phyloP scores from a whole-genome alignment of 2,888 invertebrate species.

The Napeogenes sylphis region DNA sequence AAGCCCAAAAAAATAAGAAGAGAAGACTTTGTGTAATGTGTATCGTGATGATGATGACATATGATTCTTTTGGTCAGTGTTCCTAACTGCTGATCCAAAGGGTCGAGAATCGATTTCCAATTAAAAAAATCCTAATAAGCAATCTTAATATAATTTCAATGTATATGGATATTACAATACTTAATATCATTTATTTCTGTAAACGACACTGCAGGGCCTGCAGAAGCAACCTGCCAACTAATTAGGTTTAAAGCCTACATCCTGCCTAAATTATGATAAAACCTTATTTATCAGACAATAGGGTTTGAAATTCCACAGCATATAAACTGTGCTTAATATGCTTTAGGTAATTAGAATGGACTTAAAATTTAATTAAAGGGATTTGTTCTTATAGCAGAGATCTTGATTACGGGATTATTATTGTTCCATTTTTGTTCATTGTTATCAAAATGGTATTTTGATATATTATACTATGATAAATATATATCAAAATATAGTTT shows the following conservation, averaged over 20 bases:
- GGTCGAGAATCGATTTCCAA: too few relatives aligned
- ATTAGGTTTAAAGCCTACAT: constrained; percentile 11
- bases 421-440: constrained; percentile 1
- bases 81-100: too few relatives aligned
- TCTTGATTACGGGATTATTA: constrained; percentile 5
- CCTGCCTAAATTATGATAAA: neutral
- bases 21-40: too few relatives aligned
- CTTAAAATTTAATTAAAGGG: constrained; percentile 26
- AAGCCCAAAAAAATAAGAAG: too few relatives aligned
- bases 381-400: constrained; percentile 20
- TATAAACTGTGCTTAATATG: constrained; percentile 1
- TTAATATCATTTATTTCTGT: too few relatives aligned
- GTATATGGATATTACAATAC: too few relatives aligned
- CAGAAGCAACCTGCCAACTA: constrained; percentile 7
- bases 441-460: neutral
- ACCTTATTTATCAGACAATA: neutral
- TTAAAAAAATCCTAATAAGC: too few relatives aligned
- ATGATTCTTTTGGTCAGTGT: too few relatives aligned
- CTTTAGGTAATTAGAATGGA: constrained; percentile 13
- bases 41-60: too few relatives aligned
- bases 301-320: neutral
- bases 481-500: too few relatives aligned
- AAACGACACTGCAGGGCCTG: neutral
- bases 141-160: too few relatives aligned
- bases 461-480: neutral